A percentile compares a stretch with the other conserved stretches of the same genome.
Conservation (phyloP, 2,113 vertebrate genomes). For the Apodemus sylvaticus region DNA sequence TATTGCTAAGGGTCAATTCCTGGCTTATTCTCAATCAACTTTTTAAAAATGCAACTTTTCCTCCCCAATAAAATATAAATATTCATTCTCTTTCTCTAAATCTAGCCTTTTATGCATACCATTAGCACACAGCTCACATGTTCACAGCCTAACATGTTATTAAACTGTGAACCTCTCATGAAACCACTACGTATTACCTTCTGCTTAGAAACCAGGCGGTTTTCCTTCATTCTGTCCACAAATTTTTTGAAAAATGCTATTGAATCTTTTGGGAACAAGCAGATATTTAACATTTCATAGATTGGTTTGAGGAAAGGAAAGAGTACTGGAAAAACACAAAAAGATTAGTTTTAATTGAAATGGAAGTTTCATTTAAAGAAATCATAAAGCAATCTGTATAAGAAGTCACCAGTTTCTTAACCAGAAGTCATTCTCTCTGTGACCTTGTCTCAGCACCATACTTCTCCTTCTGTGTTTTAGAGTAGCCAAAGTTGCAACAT, state of each 20-base stretch:
- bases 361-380: not conserved
- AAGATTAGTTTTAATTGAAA: not conserved
- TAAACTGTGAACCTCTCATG: accelerated
- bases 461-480: not conserved
- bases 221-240: not conserved
- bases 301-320: not conserved
- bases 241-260: not conserved
- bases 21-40: not conserved
- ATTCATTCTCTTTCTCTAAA: not conserved
- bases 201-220: not conserved
- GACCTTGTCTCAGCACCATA: not conserved
- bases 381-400: not conserved
- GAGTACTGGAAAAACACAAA: not conserved
- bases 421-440: not conserved
- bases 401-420: not conserved
- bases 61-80: not conserved
- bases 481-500: not conserved
- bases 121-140: not conserved
- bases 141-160: not conserved
- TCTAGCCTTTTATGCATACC: not conserved
- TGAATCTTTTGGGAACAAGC: not conserved
- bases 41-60: not conserved
- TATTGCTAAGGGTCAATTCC: not conserved
- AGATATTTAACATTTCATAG: not conserved
- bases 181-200: not conserved